Conservation (phyloP, 30 jellyfish, hydroid and myxozoan genomes). For the Chrysaora quinquecirrha region DNA sequence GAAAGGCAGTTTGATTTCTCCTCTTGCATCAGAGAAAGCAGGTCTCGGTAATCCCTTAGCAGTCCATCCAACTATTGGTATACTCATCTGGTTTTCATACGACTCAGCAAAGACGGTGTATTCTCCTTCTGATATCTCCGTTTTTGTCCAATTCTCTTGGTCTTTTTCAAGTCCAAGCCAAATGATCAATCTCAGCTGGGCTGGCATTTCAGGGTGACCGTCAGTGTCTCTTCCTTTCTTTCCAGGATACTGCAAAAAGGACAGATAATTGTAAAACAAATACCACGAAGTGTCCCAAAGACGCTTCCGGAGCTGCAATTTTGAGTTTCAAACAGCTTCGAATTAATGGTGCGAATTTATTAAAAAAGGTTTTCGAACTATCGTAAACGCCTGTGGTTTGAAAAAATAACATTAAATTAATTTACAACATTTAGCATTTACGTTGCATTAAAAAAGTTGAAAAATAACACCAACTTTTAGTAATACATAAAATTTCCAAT, state of each 20-base stretch:
- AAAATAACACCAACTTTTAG: too few relatives aligned
- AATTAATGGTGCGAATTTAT: too few relatives aligned
- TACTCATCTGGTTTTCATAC: slow-evolving; percentile 92
- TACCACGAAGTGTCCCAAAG: too few relatives aligned
- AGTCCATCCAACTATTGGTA: slow-evolving; percentile 98
- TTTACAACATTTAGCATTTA: too few relatives aligned
- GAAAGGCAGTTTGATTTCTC: slow-evolving; percentile 69
- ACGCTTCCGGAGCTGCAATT: too few relatives aligned
- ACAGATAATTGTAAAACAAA: neutral
- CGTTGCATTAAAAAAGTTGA: too few relatives aligned
- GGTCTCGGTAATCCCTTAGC: slow-evolving; percentile 97
- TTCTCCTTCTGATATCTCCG: slow-evolving; percentile 92
- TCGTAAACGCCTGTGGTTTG: too few relatives aligned
- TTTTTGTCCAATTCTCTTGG: slow-evolving; percentile 96
- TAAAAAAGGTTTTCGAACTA: too few relatives aligned
- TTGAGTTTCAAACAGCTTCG: too few relatives aligned
- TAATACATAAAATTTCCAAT: too few relatives aligned
- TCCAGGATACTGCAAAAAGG: slow-evolving; percentile 93
- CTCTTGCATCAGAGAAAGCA: slow-evolving; percentile 83
- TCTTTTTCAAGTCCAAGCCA: slow-evolving; percentile 98
- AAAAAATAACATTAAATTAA: too few relatives aligned
- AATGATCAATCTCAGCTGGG: slow-evolving; percentile 71
- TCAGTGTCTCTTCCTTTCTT: slow-evolving; percentile 89
- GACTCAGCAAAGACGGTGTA: slow-evolving; percentile 97
- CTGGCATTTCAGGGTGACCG: slow-evolving; percentile 96